Evolutionary conservation across 2,797 vertebrate species (phyloP).

Genomic region (Morelia viridis): DNA sequence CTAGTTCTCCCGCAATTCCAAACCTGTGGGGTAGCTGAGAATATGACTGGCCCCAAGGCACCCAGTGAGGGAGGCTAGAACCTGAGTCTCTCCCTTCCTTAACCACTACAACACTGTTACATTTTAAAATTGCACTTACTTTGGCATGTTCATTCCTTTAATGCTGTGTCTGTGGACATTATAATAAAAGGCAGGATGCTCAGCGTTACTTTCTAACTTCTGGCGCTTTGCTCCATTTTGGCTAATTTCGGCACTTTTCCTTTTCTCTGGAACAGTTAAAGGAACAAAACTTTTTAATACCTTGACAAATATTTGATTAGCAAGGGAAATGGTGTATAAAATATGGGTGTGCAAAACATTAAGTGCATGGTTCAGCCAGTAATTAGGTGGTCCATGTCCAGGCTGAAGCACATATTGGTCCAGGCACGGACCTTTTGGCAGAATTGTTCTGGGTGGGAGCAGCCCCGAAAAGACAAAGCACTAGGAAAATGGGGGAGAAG

Average conservation of each 20-base stretch:
- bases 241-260: conserved; percentile 79
- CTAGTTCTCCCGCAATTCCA: background rate
- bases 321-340: background rate
- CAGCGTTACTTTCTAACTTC: conserved; percentile 79
- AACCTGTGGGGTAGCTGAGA: background rate
- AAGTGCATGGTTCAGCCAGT: background rate
- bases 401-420: background rate
- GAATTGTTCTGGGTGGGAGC: background rate
- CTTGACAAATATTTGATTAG: background rate
- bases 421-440: background rate
- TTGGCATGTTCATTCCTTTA: conserved; percentile 96
- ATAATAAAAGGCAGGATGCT: conserved; percentile 96
- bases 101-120: too few species aligned
- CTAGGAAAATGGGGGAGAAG: background rate
- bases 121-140: conserved; percentile 77
- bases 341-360: background rate
- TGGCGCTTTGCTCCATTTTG: conserved; percentile 80
- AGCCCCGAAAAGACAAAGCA: background rate
- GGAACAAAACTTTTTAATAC: background rate
- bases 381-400: background rate
- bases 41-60: background rate
- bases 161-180: conserved; percentile 97
- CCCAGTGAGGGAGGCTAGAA: background rate
- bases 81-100: background rate
- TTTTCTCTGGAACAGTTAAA: conserved; percentile 80